Conservation (phyloP, 2,888 invertebrate genomes). For the Folsomia manolachei region DNA sequence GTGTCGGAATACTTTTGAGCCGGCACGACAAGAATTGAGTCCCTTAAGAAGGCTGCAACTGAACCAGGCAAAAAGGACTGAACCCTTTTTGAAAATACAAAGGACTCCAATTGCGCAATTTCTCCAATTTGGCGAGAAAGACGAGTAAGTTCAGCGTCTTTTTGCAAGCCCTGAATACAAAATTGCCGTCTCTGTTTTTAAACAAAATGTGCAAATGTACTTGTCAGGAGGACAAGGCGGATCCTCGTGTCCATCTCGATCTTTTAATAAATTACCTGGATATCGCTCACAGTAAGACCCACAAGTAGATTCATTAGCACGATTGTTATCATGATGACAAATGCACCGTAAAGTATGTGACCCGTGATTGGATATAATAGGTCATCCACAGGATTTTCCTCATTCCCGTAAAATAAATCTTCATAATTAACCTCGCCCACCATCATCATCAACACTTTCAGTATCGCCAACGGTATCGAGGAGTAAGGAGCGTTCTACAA, state of each 20-base stretch:
- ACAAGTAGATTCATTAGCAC: slow-evolving; percentile 43
- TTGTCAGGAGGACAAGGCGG: neutral
- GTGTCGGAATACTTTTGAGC: slow-evolving; percentile 8
- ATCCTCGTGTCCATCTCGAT: too few species aligned
- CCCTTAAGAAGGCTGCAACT: slow-evolving; percentile 42
- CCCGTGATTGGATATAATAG: slow-evolving; percentile 42
- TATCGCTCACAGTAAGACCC: slow-evolving; percentile 37
- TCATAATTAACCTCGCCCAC: slow-evolving; percentile 50
- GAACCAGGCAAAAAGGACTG: slow-evolving; percentile 45
- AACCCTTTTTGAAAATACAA: slow-evolving; percentile 47
- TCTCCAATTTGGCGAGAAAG: slow-evolving; percentile 47
- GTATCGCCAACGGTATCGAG: slow-evolving; percentile 46
- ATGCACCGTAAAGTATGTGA: slow-evolving; percentile 47
- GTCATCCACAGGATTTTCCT: slow-evolving; percentile 40
- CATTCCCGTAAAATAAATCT: slow-evolving; percentile 49
- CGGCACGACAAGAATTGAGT: slow-evolving; percentile 44
- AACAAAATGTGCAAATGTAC: slow-evolving; percentile 10
- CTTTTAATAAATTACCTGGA: slow-evolving; percentile 38
- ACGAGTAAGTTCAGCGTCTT: slow-evolving; percentile 44
- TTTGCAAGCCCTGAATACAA: slow-evolving; percentile 47
- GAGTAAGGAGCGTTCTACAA: slow-evolving; percentile 47
- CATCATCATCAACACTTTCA: slow-evolving; percentile 50
- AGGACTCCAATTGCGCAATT: slow-evolving; percentile 46
- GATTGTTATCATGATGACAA: slow-evolving; percentile 49
- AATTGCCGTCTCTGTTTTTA: slow-evolving; percentile 42